Conservation (phyloP, 1,140 invertebrate genomes). For the Sinella curviseta region DNA sequence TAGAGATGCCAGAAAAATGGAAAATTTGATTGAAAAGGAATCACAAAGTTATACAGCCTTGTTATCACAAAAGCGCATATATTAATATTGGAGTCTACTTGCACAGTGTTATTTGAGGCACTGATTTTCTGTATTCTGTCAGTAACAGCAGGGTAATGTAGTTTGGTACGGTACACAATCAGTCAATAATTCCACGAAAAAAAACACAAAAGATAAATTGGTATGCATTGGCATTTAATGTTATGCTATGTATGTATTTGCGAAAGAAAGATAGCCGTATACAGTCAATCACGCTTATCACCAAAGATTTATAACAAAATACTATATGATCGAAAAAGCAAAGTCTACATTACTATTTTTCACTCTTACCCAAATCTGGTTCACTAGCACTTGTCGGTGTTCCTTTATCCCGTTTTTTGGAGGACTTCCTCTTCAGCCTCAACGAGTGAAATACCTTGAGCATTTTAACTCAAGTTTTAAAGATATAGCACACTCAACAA, state of each 20-base stretch:
- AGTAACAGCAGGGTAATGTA: too few species aligned
- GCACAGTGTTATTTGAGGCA: too few species aligned
- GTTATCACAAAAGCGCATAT: background rate
- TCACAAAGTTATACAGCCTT: background rate
- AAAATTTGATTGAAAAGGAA: background rate
- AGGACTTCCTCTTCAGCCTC: constrained; percentile 33
- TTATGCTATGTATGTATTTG: too few species aligned
- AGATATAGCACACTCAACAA: background rate
- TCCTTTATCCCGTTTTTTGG: constrained; percentile 34
- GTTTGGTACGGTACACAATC: too few species aligned
- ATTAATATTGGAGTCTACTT: too few species aligned
- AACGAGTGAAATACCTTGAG: constrained; percentile 46
- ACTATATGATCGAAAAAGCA: background rate
- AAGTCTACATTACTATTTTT: background rate
- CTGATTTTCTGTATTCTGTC: too few species aligned
- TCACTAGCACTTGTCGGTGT: constrained; percentile 36
- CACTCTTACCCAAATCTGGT: constrained; percentile 41
- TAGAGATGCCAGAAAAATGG: background rate
- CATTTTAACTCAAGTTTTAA: constrained; percentile 32
- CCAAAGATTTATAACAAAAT: too few species aligned
- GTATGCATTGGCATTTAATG: too few species aligned
- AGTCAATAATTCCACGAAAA: too few species aligned
- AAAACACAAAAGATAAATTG: too few species aligned
- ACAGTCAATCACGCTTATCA: too few species aligned
- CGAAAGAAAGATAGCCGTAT: too few species aligned